A percentile compares a stretch with the other conserved stretches of the same genome.
phyloP scores from a whole-genome alignment of 1,140 invertebrate genomes.

The Oryzaephilus surinamensis region DNA sequence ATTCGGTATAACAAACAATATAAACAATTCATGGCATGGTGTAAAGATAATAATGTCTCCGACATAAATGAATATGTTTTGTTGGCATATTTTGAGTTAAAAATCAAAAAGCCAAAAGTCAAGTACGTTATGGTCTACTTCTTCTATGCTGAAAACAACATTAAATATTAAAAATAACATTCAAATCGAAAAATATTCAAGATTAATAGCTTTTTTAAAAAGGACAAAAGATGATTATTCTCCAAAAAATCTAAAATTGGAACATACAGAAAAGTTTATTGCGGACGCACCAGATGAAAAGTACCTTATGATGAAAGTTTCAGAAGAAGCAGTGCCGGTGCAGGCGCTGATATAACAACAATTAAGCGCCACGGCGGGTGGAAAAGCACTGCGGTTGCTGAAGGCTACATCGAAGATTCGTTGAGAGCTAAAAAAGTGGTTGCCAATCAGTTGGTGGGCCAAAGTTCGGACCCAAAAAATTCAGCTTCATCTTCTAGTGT shows the following conservation, averaged over 20 bases:
- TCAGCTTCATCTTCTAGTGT: too few species aligned
- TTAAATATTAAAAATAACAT: background rate
- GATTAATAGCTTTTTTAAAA: background rate
- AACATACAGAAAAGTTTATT: background rate
- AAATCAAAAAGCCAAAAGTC: slow-evolving; percentile 1
- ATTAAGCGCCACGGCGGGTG: slow-evolving; percentile 22
- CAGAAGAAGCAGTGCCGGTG: too few species aligned
- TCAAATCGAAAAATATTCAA: background rate
- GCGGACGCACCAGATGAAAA: background rate
- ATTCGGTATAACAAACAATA: slow-evolving; percentile 1
- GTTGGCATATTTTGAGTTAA: slow-evolving; percentile 1
- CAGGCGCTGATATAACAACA: slow-evolving; percentile 19
- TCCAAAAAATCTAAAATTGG: background rate
- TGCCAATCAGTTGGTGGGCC: too few species aligned
- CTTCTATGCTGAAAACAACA: background rate
- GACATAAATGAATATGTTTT: slow-evolving; percentile 1
- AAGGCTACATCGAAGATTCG: slow-evolving; percentile 9
- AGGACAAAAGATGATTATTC: background rate
- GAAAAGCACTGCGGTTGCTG: slow-evolving; percentile 12
- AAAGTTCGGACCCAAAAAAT: too few species aligned
- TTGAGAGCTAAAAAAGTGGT: too few species aligned
- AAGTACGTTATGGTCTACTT: background rate
- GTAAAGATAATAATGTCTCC: background rate
- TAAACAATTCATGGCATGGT: background rate
- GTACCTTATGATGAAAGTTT: background rate